Percentiles rank a stretch among this genome's conserved stretches.
Evolutionary conservation across 1,140 invertebrate genomes (phyloP).

Genomic region (Leptoteleia sp.): DNA sequence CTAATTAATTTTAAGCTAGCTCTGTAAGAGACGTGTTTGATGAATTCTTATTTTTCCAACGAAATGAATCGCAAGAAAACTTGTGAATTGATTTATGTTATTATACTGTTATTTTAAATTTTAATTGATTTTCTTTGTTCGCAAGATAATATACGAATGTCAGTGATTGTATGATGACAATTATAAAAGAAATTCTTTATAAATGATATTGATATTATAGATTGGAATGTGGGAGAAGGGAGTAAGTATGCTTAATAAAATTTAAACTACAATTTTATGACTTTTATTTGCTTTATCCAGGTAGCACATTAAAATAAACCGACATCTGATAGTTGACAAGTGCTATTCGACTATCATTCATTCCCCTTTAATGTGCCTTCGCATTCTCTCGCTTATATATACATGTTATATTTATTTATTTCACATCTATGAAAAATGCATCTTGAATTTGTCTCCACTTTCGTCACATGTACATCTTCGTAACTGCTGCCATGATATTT

Average conservation of each 20-base stretch:
- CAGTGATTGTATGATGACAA: no score
- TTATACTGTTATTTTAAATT: no score
- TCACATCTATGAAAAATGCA: slow-evolving; percentile 53
- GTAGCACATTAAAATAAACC: slow-evolving; percentile 45
- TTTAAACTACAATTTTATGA: slow-evolving; percentile 48
- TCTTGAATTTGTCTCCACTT: slow-evolving; percentile 33
- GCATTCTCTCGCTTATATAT: slow-evolving; percentile 39
- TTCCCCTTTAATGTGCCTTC: slow-evolving; percentile 34
- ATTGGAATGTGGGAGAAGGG: no score
- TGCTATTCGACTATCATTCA: slow-evolving; percentile 15
- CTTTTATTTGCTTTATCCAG: slow-evolving; percentile 36
- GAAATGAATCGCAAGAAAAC: no score
- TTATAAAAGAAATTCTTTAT: no score
- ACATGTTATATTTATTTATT: slow-evolving; percentile 48
- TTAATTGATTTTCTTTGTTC: no score
- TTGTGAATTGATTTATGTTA: no score
- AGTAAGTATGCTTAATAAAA: no score
- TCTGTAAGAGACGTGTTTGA: slow-evolving; percentile 4
- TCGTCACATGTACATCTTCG: slow-evolving; percentile 36
- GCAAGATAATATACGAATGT: no score
- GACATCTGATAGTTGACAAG: slow-evolving; percentile 17
- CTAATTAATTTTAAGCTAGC: slow-evolving; percentile 23
- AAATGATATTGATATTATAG: no score
- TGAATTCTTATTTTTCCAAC: slow-evolving; percentile 21
- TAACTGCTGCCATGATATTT: slow-evolving; percentile 25